Evolutionary conservation across 1,140 invertebrate species (phyloP), one percentile per base, ranked within the genome.

Genomic region (Habropoda laboriosa): DNA sequence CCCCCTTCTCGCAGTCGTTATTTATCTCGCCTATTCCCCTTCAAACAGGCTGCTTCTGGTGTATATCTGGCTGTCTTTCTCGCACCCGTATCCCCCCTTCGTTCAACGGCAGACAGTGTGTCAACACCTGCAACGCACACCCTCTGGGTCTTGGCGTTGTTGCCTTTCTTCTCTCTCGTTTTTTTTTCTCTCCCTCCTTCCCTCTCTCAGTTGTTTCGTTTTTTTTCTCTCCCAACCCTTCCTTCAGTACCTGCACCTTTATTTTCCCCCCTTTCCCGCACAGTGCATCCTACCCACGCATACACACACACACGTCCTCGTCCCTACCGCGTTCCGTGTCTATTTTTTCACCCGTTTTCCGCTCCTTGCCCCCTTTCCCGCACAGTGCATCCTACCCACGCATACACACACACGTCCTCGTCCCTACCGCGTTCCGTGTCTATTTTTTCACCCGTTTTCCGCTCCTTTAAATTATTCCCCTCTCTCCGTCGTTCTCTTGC

Each of bases 21-120:
- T 72, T 79, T 79, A 73, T 79, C 77, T 64, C 68, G 38, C 77
- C 70, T 73, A 27, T 72, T 45, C 47, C 73, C 30, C 67, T 53
- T 42, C 24, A 63, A 16, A 55, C 57, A 68, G 49, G 64, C 12
- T 51, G 12, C 67, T 51, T 61, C 45, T 71, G 45, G 24, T 63
- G 76, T 63, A n/a, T n/a, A 61, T 79, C 76, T 73, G 66, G 18
- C 16, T 57, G 42, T 70, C 53, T 68, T 64, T 42, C 27, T 27
- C 47, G 18, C 53, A 30, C 53, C 30, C 27, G 13, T 38, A 55
- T 61, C 12, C 35, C 4, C 51, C 30, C n/a, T n/a, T 18, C 64
- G 6, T 18, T 53, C 57, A 49, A 40, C 30, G 32, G 18, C 74
- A 70, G 75, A 68, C 74, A 68, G 74, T 68, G 64, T 68, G 64